Conservation (phyloP, 2,113 vertebrate species). For the Oncorhynchus tshawytscha region DNA sequence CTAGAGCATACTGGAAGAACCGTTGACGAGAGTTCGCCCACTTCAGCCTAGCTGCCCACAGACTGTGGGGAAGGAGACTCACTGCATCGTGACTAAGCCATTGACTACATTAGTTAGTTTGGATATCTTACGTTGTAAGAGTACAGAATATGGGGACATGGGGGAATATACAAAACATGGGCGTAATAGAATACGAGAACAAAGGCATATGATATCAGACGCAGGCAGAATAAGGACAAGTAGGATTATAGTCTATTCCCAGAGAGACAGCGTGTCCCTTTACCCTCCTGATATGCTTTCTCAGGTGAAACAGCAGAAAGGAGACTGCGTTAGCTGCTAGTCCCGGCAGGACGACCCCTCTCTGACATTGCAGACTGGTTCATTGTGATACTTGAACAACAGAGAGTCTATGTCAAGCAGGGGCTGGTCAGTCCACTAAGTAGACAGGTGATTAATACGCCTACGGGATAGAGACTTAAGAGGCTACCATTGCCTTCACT, state of each 20-base stretch:
- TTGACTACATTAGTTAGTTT: slow-evolving; percentile 26
- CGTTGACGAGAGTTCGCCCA: slow-evolving; percentile 21
- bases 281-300: slow-evolving; percentile 38
- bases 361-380: slow-evolving; percentile 49
- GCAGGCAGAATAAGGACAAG: neutral
- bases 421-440: too few relatives aligned
- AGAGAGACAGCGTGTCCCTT: slow-evolving; percentile 11
- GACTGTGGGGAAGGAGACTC: slow-evolving; percentile 22
- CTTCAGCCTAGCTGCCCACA: slow-evolving; percentile 44
- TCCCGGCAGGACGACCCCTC: slow-evolving; percentile 29
- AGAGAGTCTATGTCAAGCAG: slow-evolving; percentile 38
- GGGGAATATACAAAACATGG: neutral
- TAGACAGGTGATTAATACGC: too few relatives aligned
- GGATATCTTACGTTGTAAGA: slow-evolving; percentile 18
- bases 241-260: neutral
- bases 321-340: slow-evolving; percentile 32
- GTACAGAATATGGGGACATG: neutral
- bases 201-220: neutral
- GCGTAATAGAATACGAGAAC: neutral
- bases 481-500: too few relatives aligned
- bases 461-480: too few relatives aligned
- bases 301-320: slow-evolving; percentile 36
- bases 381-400: slow-evolving; percentile 50
- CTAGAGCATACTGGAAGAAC: slow-evolving; percentile 27
- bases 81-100: slow-evolving; percentile 31